Base-by-base conservation (phyloP, 2,797 vertebrate species). In the Prionace glauca region DNA sequence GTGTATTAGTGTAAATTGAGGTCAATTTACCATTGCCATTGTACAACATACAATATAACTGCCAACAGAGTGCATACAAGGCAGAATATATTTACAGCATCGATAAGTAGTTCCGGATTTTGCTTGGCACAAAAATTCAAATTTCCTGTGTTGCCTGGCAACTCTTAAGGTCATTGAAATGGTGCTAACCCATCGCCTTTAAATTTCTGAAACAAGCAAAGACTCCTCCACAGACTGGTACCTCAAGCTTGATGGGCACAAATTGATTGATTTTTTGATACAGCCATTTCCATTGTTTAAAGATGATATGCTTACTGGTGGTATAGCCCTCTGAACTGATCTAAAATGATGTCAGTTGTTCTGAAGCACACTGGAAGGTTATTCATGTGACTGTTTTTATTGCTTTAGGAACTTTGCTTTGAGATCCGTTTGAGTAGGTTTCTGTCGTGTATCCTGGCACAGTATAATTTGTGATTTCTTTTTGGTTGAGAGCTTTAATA, bases 21-120 rank as follows among this genome's bases (percentile, higher is more conserved):
- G 60, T 90, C 60, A 90, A 7, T 90, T 56, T 90, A 60, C 29
- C 56, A n/a, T 90, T 2, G 16, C 26, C 50, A 91, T 91, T 91
- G 88, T 62, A 20, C 26, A 91, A 91, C 88, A 29, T 60, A 32
- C 87, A 90, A 90, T 90, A 90, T 90, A 56, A 91, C 88, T 91
- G 60, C 60, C 60, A 91, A 91, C 56, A 90, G 18, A 91, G 18
- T 65, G 32, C 88, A 36, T 32, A 18, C 29, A 90, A 62, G 87
- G 32, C 60, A 45, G 18, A 84, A 84, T 62, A n/a, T 62, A 90
- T 90, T 90, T 91, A 91, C 65, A 62, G 32, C 60, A 20, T 91
- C 32, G 26, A 16, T 91, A 91, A 65, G 65, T 65, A 65, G 88
- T 18, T 62, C 88, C 1, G 60, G 29, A 62, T 91, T 65, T n/a